phyloP scores from a whole-genome alignment of 30 jellyfish, hydroid and myxozoan species.

The Aurelia sp. region DNA sequence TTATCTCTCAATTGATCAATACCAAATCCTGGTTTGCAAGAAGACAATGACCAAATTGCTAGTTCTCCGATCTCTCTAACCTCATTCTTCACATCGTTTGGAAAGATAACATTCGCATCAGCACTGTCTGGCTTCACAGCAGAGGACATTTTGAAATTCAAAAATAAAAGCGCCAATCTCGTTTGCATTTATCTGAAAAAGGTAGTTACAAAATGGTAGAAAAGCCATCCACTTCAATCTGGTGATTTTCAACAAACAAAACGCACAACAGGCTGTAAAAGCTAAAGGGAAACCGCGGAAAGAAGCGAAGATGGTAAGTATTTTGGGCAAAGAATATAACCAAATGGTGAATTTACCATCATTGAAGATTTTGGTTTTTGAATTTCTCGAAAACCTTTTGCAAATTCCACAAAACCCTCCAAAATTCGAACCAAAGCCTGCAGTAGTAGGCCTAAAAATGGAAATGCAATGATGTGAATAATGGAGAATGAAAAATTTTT shows the following conservation, averaged over 20 bases:
- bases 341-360: too few species aligned
- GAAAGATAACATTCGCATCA: constrained; percentile 62
- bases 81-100: constrained; percentile 64
- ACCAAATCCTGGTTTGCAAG: constrained; percentile 98
- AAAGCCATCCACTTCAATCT: neutral
- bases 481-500: too few species aligned
- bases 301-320: too few species aligned
- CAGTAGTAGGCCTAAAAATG: too few species aligned
- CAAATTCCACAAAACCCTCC: too few species aligned
- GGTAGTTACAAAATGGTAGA: neutral
- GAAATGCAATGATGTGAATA: too few species aligned
- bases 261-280: too few species aligned
- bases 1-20: constrained; percentile 85
- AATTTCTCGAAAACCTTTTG: too few species aligned
- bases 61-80: constrained; percentile 92
- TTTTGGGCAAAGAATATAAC: too few species aligned
- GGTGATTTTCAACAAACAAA: neutral
- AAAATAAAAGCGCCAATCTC: constrained; percentile 5
- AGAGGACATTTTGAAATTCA: neutral
- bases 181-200: neutral
- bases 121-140: constrained; percentile 43
- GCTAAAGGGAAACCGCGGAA: too few species aligned
- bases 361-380: too few species aligned
- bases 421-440: too few species aligned
- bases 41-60: constrained; percentile 98